phyloP scores from a whole-genome alignment of 2,113 vertebrate genomes.

The Petrocephalus zakoni region DNA sequence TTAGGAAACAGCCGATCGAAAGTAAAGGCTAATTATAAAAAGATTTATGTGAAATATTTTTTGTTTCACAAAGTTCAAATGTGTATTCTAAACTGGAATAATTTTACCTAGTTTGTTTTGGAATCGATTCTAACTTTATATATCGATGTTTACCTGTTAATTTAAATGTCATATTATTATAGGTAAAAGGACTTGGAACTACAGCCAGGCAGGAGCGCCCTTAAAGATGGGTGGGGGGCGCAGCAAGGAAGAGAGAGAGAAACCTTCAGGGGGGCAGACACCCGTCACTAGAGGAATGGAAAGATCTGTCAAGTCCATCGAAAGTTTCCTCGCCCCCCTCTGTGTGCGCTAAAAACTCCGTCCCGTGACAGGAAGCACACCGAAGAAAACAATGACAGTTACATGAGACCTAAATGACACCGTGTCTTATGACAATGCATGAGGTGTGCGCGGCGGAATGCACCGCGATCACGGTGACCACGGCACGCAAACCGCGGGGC shows the following conservation, averaged over 20 bases:
- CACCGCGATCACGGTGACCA: neutral
- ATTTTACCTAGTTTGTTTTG: neutral
- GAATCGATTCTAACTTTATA: neutral
- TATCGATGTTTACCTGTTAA: neutral
- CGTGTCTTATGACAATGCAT: neutral
- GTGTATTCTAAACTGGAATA: neutral
- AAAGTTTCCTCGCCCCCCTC: neutral
- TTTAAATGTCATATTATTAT: neutral
- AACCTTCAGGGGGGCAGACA: neutral
- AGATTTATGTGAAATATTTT: neutral
- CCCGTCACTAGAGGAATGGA: neutral
- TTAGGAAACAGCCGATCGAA: neutral
- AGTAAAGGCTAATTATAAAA: neutral
- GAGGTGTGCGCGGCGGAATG: neutral
- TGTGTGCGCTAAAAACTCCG: neutral
- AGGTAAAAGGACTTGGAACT: neutral
- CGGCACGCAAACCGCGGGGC: neutral
- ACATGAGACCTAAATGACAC: neutral
- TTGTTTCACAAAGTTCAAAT: neutral
- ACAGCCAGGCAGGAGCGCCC: neutral
- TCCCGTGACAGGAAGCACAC: neutral
- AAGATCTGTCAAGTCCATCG: neutral
- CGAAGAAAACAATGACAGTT: neutral
- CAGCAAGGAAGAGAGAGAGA: neutral
- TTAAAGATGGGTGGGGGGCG: neutral